Conservation (phyloP, 2,113 vertebrate species). For the Martes martes region DNA sequence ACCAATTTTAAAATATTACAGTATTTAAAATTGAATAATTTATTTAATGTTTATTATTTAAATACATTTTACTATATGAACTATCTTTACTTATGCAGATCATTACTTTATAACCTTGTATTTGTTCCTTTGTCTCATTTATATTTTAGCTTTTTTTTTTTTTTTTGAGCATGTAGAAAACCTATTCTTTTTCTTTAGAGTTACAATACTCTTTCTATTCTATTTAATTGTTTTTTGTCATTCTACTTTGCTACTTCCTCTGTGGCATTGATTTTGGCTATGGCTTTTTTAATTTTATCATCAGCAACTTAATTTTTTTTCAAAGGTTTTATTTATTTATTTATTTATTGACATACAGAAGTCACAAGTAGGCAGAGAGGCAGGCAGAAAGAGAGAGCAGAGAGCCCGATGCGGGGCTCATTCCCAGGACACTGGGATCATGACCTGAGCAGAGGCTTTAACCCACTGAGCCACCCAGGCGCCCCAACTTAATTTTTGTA, state of each 20-base stretch:
- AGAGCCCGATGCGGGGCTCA: fast-evolving
- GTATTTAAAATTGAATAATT: not conserved
- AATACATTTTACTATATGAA: not conserved
- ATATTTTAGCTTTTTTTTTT: not conserved
- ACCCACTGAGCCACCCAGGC: too few species aligned
- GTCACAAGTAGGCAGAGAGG: too few species aligned
- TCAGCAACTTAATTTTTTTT: not conserved
- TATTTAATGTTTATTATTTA: not conserved
- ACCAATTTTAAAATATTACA: not conserved
- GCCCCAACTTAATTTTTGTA: not conserved
- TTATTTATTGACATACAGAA: too few species aligned
- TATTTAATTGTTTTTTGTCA: not conserved
- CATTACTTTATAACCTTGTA: not conserved
- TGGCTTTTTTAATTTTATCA: not conserved
- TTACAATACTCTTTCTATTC: not conserved
- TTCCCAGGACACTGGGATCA: too few species aligned
- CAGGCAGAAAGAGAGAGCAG: too few species aligned
- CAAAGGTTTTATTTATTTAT: too few species aligned
- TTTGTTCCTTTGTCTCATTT: not conserved
- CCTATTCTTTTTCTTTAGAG: not conserved
- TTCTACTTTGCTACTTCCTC: not conserved
- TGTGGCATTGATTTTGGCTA: not conserved
- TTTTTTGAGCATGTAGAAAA: not conserved
- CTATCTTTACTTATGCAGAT: not conserved
- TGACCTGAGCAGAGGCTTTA: too few species aligned